Evolutionary conservation across 1,140 invertebrate species (phyloP), one percentile per base, ranked within the genome.

Genomic region (Delia radicum): DNA sequence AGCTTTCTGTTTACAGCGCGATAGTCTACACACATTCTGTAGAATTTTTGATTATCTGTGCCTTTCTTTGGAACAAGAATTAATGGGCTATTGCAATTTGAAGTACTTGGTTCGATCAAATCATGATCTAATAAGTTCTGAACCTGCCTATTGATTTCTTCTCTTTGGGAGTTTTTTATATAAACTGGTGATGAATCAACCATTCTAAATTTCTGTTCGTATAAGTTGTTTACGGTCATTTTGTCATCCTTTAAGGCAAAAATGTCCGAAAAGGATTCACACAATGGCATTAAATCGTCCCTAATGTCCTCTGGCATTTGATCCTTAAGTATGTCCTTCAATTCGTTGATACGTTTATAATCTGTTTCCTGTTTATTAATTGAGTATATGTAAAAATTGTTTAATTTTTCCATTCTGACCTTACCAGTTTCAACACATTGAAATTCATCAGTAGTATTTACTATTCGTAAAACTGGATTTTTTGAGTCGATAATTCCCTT

Each of bases 1-100:
- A 80, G 79, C 29, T 72, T 55, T 74, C 78, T 76, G 74, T 84
- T 84, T 65, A 85, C 62, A 31, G 42, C 24, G 37, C 79, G n/a
- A 76, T 76, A 81, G 76, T 82, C 81, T 0, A 79, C 74, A 73
- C 80, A 76, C 24, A 78, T 18, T 73, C 78, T 73, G 73, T 76
- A 80, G 71, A 69, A 75, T 62, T 74, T 74, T 0, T 78, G 62
- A 21, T 61, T 75, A 65, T 77, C 31, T 62, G 61, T 62, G 7
- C 28, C 24, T 27, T 78, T 81, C 62, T 79, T 82, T 48, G 73
- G 77, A 12, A 82, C 73, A 28, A 81, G 5, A 46, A 80, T 31
- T 15, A 80, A 28, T 13, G 81, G 81, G 46, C 73, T 75, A 13
- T 73, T 78, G 73, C 77, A 82, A 5, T 79, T 79, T 21, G 74